Evolutionary conservation across 1,140 invertebrate genomes (phyloP), one percentile per base, ranked within the genome.

Genomic region (Camponotus vicinus): DNA sequence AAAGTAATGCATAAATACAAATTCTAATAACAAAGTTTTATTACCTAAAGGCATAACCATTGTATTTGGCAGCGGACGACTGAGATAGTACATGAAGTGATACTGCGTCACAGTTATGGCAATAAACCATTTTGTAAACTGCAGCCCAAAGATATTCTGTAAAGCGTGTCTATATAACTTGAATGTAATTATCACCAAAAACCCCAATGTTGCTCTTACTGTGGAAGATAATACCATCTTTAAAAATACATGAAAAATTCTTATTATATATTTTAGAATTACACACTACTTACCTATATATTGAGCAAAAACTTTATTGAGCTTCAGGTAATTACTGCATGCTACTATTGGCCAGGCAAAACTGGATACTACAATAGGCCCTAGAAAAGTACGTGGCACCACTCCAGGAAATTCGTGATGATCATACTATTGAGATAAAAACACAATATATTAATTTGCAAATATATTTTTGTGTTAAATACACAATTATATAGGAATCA

Each of bases 321-420:
- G 94, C 83, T 96, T 96, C 61, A 98, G 95, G 82, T 97, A 93
- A 94, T 97, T 96, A 59, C 98, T 95, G 59, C 98, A 88, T 61
- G 96, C 95, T 69, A 97, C 96, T 94, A 98, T 92, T 61, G 98
- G 98, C 67, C 96, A 96, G n/a, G 98, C 97, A 52, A 99, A 89
- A 52, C 96, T 93, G 1, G 98, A 97, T 89, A 99, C 96, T 70
- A 98, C 93, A n/a, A 99, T 93, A 59, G 99, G 98, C 57, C 99
- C 99, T 69, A 99, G 93, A 95, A 99, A 99, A 63, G 98, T 98
- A 90, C 99, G 96, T 66, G 99, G 99, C 70, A 99, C 99, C 89
- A 99, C 99, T 77, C 99, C 99, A 91, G 99, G 99, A 96, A 99
- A 99, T 94, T 99, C 98, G 93, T 98, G 96, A 96, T 99, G 99